Evolutionary conservation across 2,113 vertebrate species (phyloP).

Genomic region (Podarcis raffonei): DNA sequence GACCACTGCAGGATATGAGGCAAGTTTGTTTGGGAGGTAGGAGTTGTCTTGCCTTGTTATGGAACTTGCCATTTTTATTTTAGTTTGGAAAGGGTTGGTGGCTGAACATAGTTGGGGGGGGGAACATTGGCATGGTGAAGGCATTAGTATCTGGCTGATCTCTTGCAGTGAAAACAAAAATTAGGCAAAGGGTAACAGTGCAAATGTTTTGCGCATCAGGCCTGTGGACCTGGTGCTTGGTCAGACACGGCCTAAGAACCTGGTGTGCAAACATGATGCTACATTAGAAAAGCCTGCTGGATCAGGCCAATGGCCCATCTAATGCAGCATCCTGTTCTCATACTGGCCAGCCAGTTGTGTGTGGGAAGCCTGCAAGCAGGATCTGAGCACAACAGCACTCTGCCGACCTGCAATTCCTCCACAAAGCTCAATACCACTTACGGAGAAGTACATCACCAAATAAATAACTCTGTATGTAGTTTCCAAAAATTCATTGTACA

Average conservation of each 20-base stretch:
- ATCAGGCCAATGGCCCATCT: too few relatives aligned
- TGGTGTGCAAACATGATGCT: not conserved
- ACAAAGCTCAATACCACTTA: too few relatives aligned
- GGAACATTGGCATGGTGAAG: not conserved
- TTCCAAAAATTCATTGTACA: too few relatives aligned
- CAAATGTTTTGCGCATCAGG: not conserved
- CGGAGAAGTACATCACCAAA: too few relatives aligned
- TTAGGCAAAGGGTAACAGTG: not conserved
- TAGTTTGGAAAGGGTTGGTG: not conserved
- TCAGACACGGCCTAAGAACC: not conserved
- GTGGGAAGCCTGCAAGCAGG: too few relatives aligned
- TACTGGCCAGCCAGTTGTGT: too few relatives aligned
- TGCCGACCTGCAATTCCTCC: too few relatives aligned
- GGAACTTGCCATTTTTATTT: not conserved
- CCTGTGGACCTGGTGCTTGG: not conserved
- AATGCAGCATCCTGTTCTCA: too few relatives aligned
- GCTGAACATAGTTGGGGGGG: not conserved
- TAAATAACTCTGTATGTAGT: too few relatives aligned
- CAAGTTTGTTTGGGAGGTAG: not conserved
- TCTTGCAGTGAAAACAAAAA: not conserved
- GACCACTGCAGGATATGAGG: not conserved
- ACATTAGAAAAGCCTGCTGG: too few relatives aligned
- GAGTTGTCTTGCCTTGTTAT: not conserved
- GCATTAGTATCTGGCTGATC: not conserved
- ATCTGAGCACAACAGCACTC: too few relatives aligned